Base-by-base conservation (phyloP, 2,888 invertebrate species). In the Cataglyphis altisquamis region DNA sequence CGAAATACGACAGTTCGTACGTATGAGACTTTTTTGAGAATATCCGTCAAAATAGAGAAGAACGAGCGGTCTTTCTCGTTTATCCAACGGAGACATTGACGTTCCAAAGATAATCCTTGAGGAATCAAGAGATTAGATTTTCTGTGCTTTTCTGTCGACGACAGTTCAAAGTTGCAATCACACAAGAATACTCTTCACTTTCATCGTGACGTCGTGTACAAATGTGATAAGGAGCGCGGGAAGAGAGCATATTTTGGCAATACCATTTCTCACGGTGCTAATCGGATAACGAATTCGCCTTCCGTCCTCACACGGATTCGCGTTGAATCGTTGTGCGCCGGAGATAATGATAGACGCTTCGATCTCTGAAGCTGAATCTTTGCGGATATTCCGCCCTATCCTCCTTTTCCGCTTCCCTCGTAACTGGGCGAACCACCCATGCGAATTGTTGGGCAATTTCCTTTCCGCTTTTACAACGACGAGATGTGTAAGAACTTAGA, bases 331-430 rank as follows among this genome's bases (percentile, higher is more conserved):
- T 70, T 70, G 36, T 36, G 73, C 41, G 63, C 63, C 55, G n/a
- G 52, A n/a, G 57, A 83, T 86, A 82, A 84, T 70, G 68, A 78
- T 70, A 70, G 70, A 86, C 84, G 89, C 91, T 90, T 90, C 91
- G 64, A 64, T 90, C 12, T 90, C 25, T 55, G 89, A 91, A 91
- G 89, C 88, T 85, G 70, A 77, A 86, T 83, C 82, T 85, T 91
- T 74, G 87, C 87, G 89, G 86, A 90, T 91, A 89, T 89, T 90
- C 87, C 90, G 87, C 90, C 78, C 57, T 73, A 48, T 45, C 73
- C 66, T 68, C n/a, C 66, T 72, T 74, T 57, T 39, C 12, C 55
- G n/a, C 55, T 39, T 12, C 21, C 29, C 81, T 68, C 25, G n/a
- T 52, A 67, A 82, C 2, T 29, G 21, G 15, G 18, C 39, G 18